Conservation (phyloP, 2,888 invertebrate species). For the Strigamia maritima region DNA sequence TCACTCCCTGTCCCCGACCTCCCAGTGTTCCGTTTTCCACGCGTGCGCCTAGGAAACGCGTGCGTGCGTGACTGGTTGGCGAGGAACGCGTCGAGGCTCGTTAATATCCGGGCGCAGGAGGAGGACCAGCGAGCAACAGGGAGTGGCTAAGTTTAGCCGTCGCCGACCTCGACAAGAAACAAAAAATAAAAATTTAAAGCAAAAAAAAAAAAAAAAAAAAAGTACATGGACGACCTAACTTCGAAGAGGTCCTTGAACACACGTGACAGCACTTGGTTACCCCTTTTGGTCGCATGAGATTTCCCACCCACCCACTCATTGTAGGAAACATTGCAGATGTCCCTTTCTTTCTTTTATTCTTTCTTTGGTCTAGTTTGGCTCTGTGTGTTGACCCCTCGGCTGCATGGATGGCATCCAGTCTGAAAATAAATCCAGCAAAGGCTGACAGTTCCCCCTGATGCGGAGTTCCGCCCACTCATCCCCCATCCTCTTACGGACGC, state of each 20-base stretch:
- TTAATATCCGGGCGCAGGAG: slow-evolving; percentile 6
- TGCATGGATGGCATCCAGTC: neutral
- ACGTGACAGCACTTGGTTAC: neutral
- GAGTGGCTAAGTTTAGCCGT: slow-evolving; percentile 16
- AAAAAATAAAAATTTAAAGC: neutral
- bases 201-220: neutral
- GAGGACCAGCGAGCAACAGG: slow-evolving; percentile 18
- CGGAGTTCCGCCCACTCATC: slow-evolving; percentile 13
- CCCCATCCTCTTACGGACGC: neutral
- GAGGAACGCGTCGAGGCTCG: slow-evolving; percentile 10
- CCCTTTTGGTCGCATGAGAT: neutral
- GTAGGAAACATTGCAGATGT: neutral
- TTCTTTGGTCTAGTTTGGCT: neutral
- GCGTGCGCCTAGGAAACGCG: neutral
- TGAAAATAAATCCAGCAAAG: slow-evolving; percentile 5
- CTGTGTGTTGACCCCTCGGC: neutral
- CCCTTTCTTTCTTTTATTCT: neutral
- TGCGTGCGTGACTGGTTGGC: slow-evolving; percentile 16
- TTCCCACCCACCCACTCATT: neutral
- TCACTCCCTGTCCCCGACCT: neutral
- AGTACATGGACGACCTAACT: neutral
- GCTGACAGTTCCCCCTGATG: neutral
- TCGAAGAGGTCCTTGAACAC: neutral
- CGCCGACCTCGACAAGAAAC: neutral
- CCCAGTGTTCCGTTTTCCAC: neutral